Base-by-base conservation (phyloP, 2,888 invertebrate species). In the Caenorhabditis sp. region DNA sequence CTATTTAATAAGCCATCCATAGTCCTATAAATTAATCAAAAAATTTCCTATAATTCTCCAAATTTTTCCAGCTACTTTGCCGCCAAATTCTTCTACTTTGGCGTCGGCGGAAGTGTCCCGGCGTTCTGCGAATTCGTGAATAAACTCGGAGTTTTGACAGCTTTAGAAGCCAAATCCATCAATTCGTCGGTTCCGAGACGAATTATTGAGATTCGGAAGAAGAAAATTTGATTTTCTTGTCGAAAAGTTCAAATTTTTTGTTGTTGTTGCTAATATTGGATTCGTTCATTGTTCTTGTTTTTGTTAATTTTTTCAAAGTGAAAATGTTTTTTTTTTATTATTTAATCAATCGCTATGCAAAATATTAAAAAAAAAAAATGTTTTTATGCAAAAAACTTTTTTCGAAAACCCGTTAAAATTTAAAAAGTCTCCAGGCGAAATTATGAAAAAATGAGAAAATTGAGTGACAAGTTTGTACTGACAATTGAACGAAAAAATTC, bases 61-160 rank as follows among this genome's bases (percentile, higher is more conserved):
- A 50, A 50, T 40, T 35, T 68, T 85, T 88, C 58, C 87, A 93
- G 93, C 78, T 95, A 94, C 92, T 92, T 98, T 71, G 97, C 97
- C 67, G 97, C 96, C 2, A 98, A 98, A 94, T 94, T 94, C 15
- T 95, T 95, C 92, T 98, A 98, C 92, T 98, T 98, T 93, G 98
- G 98, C 83, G 96, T 97, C 24, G 97, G 97, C 13, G 98, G 98
- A 64, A 95, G 96, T 13, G 93, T 95, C 50, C 93, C 94, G 83
- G 94, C 95, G 87, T 98, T 97, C 93, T 94, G 95, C 92, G 92
- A 94, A 55, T 92, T 94, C 64, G 88, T 96, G 28, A 53, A 83
- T 6, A 56, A 80, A 6, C 28, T 47, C 28, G 80, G 76, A 15
- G 61, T 70, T 26, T 80, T 89, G 35, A 50, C 62, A n/a, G 68